Base-by-base conservation (phyloP, 2,113 vertebrate genomes). In the Calidris pugnax region DNA sequence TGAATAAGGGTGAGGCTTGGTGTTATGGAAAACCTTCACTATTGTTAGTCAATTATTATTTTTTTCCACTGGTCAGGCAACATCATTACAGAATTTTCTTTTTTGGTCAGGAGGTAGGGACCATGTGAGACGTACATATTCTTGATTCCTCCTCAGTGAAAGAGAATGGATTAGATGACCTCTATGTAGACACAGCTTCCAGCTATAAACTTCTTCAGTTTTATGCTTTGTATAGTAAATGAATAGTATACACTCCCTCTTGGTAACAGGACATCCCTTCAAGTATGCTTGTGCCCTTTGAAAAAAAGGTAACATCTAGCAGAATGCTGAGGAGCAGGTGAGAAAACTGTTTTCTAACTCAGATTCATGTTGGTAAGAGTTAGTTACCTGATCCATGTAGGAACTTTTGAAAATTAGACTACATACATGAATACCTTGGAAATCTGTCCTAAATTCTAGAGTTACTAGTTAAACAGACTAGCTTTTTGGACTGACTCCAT, bases 221-320 rank as follows among this genome's bases (percentile, higher is more conserved):
- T 48, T 35, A 17, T 7, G 7, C 4, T 63, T 82, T 71, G 55
- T 51, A 3, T 32, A 68, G 15, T n/a, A 84, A 93, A 76, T 11
- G 13, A 86, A 53, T 53, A 33, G n/a, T 59, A 11, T 5, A 43
- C 7, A 4, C 7, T 71, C 22, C 67, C 6, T 33, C 33, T 47
- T 20, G 26, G 24, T 50, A 75, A 64, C 10, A 48, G 8, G 21
- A 12, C 32, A 18, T 37, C 9, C 63, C n/a, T 66, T 77, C 53
- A 78, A 33, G 26, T 20, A 20, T 9, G 5, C 14, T 35, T 62
- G 15, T 33, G 5, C 8, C 16, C 22, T 86, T 53, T 47, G 39
- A 59, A 57, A 53, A 59, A 19, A 63, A 55, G 24, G 26, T 6
- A 59, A 6, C 0, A 0, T 20, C 16, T n/a, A 53, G 27, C 2